Percentiles rank a stretch among this genome's conserved stretches.
phyloP scores from a whole-genome alignment of 2,797 vertebrate genomes.

The Notoglanidium macrostoma region DNA sequence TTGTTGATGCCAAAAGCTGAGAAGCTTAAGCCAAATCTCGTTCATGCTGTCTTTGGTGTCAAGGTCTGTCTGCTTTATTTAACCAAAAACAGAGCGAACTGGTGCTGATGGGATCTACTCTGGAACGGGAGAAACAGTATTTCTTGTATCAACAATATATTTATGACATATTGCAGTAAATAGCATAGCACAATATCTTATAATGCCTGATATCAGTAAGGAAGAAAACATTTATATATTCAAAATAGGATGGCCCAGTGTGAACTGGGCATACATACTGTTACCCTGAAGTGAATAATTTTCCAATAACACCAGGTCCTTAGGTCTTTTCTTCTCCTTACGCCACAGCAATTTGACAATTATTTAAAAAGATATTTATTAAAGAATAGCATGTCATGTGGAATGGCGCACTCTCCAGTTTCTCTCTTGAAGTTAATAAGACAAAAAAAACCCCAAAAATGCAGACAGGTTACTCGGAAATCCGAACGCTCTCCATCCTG shows the following conservation, averaged over 20 bases:
- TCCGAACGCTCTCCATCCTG: background rate
- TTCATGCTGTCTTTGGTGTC: conserved; percentile 11
- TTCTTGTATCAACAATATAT: background rate
- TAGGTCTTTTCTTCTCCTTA: background rate
- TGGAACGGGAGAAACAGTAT: background rate
- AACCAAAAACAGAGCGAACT: background rate
- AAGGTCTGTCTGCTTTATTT: conserved; percentile 15
- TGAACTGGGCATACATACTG: background rate
- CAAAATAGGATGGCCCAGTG: background rate
- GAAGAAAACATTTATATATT: background rate
- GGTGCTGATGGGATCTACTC: conserved; percentile 15
- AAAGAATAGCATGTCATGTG: background rate
- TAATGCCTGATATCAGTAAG: background rate
- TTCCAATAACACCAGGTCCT: background rate
- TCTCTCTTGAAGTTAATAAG: background rate
- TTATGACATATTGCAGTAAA: background rate
- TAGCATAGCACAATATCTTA: background rate
- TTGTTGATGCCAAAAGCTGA: conserved; percentile 5
- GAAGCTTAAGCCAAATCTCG: conserved; percentile 13
- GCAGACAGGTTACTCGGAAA: background rate
- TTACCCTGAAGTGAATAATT: background rate
- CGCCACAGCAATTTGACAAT: background rate
- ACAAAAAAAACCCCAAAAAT: background rate
- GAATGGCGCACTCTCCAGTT: background rate
- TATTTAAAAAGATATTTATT: background rate